Base-by-base conservation (phyloP, 2,797 vertebrate genomes). In the Poecilia wingei region DNA sequence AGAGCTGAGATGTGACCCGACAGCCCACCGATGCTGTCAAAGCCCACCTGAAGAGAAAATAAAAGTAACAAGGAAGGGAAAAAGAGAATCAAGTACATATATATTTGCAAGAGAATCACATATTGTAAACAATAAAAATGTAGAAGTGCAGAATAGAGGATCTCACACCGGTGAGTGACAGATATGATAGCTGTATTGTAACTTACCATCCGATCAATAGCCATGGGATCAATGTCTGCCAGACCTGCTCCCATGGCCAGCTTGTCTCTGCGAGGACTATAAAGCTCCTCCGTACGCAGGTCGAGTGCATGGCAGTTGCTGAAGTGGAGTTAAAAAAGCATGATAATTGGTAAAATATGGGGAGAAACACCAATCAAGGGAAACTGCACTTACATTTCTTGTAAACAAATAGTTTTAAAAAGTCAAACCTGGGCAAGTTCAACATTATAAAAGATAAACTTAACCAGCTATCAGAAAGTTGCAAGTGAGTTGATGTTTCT, bases 191-290 rank as follows among this genome's bases (percentile, higher is more conserved):
- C 2, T 14, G 6, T 13, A 28, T 20, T 36, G 25, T n/a, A 59
- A 84, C 91, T 78, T 78, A 98, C 98, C 8, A 96, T 96, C 77
- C 94, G 91, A 87, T 98, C 97, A 57, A 97, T 93, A 77, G 96
- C 95, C 96, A 97, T 96, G 71, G 97, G 97, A 86, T 98, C 96
- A 47, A 97, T 96, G 80, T 98, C 97, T 10, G 97, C 97, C 75
- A 97, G 92, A 74, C 95, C 95, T 0, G 95, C 95, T 87, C 97
- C 96, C 0, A 96, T 95, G 82, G 96, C 96, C 91, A 97, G 92
- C 77, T 93, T 90, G 88, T 97, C 96, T 84, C 95, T 96, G 77
- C 92, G 94, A 88, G 95, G 90, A 83, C 95, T 95, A 76, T 96
- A 94, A 71, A 97, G 80, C 33, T 97, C 95, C 51, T 96, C 95